Evolutionary conservation across 37 sponge, comb jelly and placozoan species (phyloP).

Genomic region (Eunapius fragilis): DNA sequence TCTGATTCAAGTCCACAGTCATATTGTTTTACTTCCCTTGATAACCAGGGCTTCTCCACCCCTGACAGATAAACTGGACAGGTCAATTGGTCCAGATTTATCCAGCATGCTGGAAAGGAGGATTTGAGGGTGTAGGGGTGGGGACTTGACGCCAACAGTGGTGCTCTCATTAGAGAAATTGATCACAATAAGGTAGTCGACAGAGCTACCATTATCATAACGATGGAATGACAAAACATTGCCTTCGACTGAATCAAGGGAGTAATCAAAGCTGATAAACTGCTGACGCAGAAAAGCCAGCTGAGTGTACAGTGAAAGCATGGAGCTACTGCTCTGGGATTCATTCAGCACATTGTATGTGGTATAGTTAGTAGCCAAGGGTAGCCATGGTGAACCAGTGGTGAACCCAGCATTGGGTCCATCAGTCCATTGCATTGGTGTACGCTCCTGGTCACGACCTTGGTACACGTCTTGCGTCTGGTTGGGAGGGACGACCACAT

Average conservation of each 20-base stretch:
- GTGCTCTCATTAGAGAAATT: conserved; percentile 44
- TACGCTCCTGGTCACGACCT: conserved; percentile 79
- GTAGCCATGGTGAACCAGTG: conserved; percentile 70
- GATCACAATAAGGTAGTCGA: conserved; percentile 48
- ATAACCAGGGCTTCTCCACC: conserved; percentile 53
- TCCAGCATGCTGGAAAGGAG: conserved; percentile 13
- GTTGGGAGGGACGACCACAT: conserved; percentile 62
- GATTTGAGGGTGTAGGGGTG: neutral
- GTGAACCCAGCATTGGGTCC: conserved; percentile 81
- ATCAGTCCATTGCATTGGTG: conserved; percentile 92
- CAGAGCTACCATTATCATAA: conserved; percentile 10
- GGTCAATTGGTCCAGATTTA: conserved; percentile 4
- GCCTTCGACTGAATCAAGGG: conserved; percentile 14
- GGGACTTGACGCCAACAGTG: conserved; percentile 7
- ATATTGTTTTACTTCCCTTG: conserved; percentile 9
- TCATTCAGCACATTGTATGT: conserved; percentile 63
- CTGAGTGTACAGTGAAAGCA: conserved; percentile 53
- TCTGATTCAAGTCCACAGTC: too few relatives aligned
- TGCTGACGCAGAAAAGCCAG: conserved; percentile 45
- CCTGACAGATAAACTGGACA: conserved; percentile 3
- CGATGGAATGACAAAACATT: conserved; percentile 62
- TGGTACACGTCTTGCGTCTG: conserved; percentile 41
- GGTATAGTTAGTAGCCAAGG: conserved; percentile 69
- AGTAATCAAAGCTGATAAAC: conserved; percentile 22
- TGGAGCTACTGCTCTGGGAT: conserved; percentile 31